Conservation (phyloP, 2,888 invertebrate genomes). For the Dasypogon diadema region DNA sequence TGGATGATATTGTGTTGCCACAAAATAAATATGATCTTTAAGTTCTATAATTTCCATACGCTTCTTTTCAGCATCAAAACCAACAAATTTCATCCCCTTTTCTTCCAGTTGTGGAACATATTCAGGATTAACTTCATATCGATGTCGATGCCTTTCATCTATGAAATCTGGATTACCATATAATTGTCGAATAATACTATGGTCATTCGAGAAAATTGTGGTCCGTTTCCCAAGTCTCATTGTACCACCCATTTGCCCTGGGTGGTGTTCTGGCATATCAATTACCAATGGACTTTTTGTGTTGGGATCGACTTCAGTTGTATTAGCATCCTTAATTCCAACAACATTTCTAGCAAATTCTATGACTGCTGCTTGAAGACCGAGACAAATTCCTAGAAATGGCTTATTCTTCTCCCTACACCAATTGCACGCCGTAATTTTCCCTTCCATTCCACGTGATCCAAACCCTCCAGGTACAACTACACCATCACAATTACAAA, state of each 20-base stretch:
- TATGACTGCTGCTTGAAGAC: slow-evolving; percentile 95
- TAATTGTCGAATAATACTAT: slow-evolving; percentile 75
- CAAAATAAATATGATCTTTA: slow-evolving; percentile 89
- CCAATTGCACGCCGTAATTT: slow-evolving; percentile 93
- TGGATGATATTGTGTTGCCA: slow-evolving; percentile 97
- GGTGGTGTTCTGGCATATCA: slow-evolving; percentile 99
- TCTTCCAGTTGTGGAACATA: slow-evolving; percentile 83
- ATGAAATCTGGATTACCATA: slow-evolving; percentile 83
- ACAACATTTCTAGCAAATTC: slow-evolving; percentile 93
- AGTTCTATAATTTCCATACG: slow-evolving; percentile 96
- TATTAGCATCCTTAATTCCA: slow-evolving; percentile 81
- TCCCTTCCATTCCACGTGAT: slow-evolving; percentile 94
- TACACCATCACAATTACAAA: slow-evolving; percentile 90
- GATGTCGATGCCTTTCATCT: slow-evolving; percentile 95
- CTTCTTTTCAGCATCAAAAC: slow-evolving; percentile 82
- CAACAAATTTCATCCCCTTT: slow-evolving; percentile 90
- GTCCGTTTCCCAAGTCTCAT: slow-evolving; percentile 96
- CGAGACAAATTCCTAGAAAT: slow-evolving; percentile 96
- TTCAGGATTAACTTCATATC: slow-evolving; percentile 96
- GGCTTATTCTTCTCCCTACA: slow-evolving; percentile 91
- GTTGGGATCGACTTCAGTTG: slow-evolving; percentile 84
- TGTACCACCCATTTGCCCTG: slow-evolving; percentile 94
- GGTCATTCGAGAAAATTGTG: slow-evolving; percentile 79
- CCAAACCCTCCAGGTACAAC: slow-evolving; percentile 99
- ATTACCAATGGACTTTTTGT: slow-evolving; percentile 87